Percentiles rank a stretch among this genome's conserved stretches.
Conservation (phyloP, 2,113 vertebrate genomes). For the Ivindomyrus marchei region DNA sequence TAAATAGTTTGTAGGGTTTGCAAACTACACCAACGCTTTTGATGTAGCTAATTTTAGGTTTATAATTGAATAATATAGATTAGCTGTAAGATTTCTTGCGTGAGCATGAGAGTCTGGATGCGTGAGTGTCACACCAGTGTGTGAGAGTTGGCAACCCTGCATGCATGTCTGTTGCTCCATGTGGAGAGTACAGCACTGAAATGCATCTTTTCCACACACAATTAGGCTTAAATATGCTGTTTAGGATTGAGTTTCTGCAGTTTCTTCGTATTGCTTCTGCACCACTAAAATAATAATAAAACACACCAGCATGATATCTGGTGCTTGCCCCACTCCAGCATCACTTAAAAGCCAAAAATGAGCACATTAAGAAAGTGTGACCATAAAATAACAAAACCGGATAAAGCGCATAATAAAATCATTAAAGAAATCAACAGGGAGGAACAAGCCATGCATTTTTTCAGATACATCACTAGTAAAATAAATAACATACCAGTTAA, state of each 20-base stretch:
- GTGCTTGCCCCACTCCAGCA: neutral
- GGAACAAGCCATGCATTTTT: neutral
- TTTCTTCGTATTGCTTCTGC: neutral
- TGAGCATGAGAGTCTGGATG: neutral
- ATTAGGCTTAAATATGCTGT: neutral
- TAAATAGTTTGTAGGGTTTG: neutral
- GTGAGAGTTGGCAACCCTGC: neutral
- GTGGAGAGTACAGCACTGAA: neutral
- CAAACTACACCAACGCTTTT: neutral
- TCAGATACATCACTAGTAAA: neutral
- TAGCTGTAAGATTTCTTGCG: neutral
- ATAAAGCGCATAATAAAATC: neutral
- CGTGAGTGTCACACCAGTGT: neutral
- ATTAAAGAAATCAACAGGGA: neutral
- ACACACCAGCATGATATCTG: neutral
- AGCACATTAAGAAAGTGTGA: neutral
- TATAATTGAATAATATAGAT: neutral
- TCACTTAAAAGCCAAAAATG: neutral
- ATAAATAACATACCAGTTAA: neutral
- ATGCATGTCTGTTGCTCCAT: neutral
- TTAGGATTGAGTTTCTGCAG: neutral
- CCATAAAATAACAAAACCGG: neutral
- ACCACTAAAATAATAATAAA: neutral
- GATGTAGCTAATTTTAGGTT: neutral
- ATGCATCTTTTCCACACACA: neutral